Conservation (phyloP, 2,113 vertebrate genomes). For the Forbesichthys agassizii region DNA sequence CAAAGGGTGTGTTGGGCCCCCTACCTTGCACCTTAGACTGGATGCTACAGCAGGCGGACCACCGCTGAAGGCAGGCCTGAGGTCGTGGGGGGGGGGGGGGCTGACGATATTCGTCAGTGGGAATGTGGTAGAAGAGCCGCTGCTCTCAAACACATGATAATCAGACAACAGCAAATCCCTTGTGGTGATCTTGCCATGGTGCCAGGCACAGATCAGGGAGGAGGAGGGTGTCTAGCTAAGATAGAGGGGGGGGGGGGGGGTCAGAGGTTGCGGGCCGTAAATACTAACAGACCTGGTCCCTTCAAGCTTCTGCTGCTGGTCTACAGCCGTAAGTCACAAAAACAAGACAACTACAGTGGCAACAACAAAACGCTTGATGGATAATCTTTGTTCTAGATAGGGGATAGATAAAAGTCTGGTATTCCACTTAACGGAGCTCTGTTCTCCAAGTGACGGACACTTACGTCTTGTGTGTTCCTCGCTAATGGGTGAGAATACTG, state of each 20-base stretch:
- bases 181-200: conserved; percentile 32
- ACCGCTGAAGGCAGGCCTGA: conserved; percentile 63
- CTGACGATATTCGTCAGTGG: background rate
- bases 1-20: conserved; percentile 49
- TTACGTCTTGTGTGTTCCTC: background rate
- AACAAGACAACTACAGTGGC: background rate
- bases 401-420: background rate
- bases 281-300: conserved; percentile 42
- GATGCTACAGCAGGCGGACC: conserved; percentile 52
- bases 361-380: background rate
- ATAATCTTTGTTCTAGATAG: background rate
- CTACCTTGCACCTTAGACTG: conserved; percentile 50
- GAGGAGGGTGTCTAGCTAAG: background rate
- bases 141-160: conserved; percentile 19
- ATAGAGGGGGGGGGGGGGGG: conserved; percentile 1
- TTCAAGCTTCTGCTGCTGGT: background rate
- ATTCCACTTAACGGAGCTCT: no score
- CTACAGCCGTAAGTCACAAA: background rate
- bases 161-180: conserved; percentile 31
- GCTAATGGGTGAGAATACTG: background rate
- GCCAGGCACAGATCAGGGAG: conserved; percentile 60
- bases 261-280: conserved; percentile 57
- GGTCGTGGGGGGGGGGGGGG: conserved; percentile 14
- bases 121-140: background rate
- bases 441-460: no score